Base-by-base conservation (phyloP, 2,888 invertebrate genomes). In the Acrobasis suavella region DNA sequence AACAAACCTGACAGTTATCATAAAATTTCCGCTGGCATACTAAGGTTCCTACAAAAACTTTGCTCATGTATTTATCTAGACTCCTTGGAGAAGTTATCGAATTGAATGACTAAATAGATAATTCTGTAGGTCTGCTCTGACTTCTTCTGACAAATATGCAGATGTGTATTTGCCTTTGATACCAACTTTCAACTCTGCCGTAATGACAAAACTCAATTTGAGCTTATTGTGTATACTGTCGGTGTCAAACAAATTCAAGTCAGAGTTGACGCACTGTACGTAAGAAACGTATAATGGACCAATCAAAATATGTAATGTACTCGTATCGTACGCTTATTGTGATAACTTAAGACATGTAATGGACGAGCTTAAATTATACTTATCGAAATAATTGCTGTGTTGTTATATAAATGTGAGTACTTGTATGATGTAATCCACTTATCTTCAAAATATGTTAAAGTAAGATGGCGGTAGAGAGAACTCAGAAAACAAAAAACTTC, bases 41-140 rank as follows among this genome's bases (percentile, higher is more conserved):
- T 95, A 16, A 87, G 92, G 73, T 91, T 94, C 73, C 87, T 95
- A 65, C 95, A 95, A 76, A 93, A 93, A 72, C 74, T 95, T 39
- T 94, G 95, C 75, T 93, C 94, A 62, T 94, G 95, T 54, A 93
- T 94, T 69, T 94, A 94, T 66, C 92, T 95, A 50, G 95, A 95
- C 67, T 92, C 94, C 5, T 75, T 84, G 8, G 93, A 94, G 73
- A 93, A 92, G 82, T 77, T 94, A 70, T 89, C 93, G n/a, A 82
- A 85, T 68, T 81, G 72, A 76, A 71, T 68, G 65, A 58, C 14
- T 16, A 17, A 16, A 46, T 16, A 17, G 12, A 9, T 55, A 50
- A 9, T 16, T 38, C 16, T 37, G 37, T 49, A 14, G 12, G 38
- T 15, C 32, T 32, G 1, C 5, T 32, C 32, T 32, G 32, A 32